Evolutionary conservation across 2,888 invertebrate species (phyloP).

Genomic region (Eilema caniola): DNA sequence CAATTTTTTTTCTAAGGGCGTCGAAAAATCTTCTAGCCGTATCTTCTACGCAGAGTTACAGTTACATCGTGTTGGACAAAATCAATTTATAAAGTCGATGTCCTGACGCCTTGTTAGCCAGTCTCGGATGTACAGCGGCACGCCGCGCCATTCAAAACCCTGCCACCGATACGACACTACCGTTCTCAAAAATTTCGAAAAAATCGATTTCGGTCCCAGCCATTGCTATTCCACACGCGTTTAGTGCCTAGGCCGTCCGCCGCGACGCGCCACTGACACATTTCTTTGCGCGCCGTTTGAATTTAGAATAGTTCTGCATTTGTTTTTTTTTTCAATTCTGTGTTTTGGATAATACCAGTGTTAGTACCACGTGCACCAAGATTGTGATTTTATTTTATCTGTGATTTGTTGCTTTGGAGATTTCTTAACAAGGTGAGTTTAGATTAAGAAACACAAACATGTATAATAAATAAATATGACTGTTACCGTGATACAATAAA

Average conservation of each 20-base stretch:
- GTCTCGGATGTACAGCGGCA: slow-evolving; percentile 74
- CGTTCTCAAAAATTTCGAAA: slow-evolving; percentile 77
- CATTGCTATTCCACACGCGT: slow-evolving; percentile 76
- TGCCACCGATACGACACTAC: slow-evolving; percentile 75
- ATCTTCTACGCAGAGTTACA: slow-evolving; percentile 61
- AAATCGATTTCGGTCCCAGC: slow-evolving; percentile 67
- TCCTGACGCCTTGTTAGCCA: slow-evolving; percentile 79
- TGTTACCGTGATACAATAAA: slow-evolving; percentile 36
- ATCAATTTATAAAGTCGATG: slow-evolving; percentile 85
- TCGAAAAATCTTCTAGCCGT: slow-evolving; percentile 54
- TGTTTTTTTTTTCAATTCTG: slow-evolving; percentile 69
- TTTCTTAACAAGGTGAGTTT: slow-evolving; percentile 65
- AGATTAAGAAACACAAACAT: slow-evolving; percentile 23
- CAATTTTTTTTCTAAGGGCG: slow-evolving; percentile 38
- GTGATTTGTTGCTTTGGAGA: slow-evolving; percentile 58
- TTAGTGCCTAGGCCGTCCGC: slow-evolving; percentile 79
- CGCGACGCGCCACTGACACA: slow-evolving; percentile 85
- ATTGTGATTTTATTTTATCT: slow-evolving; percentile 60
- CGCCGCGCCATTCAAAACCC: slow-evolving; percentile 78
- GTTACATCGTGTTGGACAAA: slow-evolving; percentile 80
- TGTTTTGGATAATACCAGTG: slow-evolving; percentile 70
- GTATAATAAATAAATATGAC: slow-evolving; percentile 18
- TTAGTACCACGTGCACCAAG: slow-evolving; percentile 65
- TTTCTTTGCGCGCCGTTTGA: slow-evolving; percentile 84
- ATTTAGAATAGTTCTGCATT: slow-evolving; percentile 78